phyloP scores from a whole-genome alignment of 2,113 vertebrate species.

The Edolisoma coerulescens region DNA sequence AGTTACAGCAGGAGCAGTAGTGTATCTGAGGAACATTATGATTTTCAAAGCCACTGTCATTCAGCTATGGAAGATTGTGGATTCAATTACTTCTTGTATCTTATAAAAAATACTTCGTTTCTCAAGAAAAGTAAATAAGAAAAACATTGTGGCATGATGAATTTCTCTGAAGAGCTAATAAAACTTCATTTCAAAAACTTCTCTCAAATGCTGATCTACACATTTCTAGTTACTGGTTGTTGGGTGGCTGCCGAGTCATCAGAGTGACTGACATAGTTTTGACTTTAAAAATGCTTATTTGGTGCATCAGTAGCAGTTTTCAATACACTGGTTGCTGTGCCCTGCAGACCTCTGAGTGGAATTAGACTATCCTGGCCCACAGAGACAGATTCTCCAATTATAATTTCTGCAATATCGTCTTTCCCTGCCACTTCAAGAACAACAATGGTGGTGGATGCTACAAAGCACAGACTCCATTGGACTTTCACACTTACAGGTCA shows the following conservation, averaged over 20 bases:
- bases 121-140: background rate
- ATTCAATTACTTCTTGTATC: background rate
- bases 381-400: background rate
- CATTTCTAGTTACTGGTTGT: conserved; percentile 24
- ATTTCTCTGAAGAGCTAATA: conserved; percentile 26
- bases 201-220: conserved; percentile 53
- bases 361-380: conserved; percentile 14
- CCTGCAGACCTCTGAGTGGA: conserved; percentile 50
- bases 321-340: conserved; percentile 51
- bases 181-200: conserved; percentile 37
- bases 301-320: conserved; percentile 65
- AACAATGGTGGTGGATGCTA: background rate
- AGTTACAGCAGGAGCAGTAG: background rate
- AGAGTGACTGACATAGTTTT: conserved; percentile 51
- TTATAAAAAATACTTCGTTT: background rate
- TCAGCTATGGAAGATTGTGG: background rate
- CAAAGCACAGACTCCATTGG: background rate
- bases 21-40: background rate
- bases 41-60: background rate
- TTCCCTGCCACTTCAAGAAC: background rate
- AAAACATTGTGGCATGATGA: background rate
- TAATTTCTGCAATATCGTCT: background rate
- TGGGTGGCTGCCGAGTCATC: conserved; percentile 55
- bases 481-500: background rate
- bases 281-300: conserved; percentile 67